Evolutionary conservation across 2,797 vertebrate genomes (phyloP), one percentile per base, ranked within the genome.

Genomic region (Sebastes matsubarae): DNA sequence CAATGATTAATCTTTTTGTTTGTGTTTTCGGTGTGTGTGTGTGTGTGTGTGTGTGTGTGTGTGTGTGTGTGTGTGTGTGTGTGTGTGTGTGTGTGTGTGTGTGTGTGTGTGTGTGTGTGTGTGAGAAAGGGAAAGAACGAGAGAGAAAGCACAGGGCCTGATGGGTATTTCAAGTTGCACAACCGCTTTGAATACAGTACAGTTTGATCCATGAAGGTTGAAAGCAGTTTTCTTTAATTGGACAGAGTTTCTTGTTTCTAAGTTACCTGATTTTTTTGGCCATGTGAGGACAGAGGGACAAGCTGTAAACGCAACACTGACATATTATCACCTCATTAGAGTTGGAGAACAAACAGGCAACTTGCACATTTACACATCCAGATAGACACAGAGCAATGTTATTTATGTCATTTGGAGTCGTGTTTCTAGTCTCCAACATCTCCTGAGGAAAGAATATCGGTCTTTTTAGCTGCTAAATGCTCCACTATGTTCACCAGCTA

Each of bases 1-100:
- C 76, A 73, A 20, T 81, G 82, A 91, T 87, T 89, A 81, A 91
- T 92, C 61, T 75, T 16, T n/a, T 18, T 68, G 70, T 84, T 36
- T 77, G 60, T 81, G 64, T 36, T 34, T 34, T 34, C 34, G 34
- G 0, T 86, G 61, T 64, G 69, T 52, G 7, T 66, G 76, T 71
- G 58, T 75, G 58, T 64, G 71, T 69, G 71, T 63, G 55, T 54
- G 55, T 84, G 55, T 70, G 65, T 58, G 12, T 68, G 74, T 75
- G 68, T 76, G 55, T 68, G 69, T 84, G 52, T 77, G 59, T 81
- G 59, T 84, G 57, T 68, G 61, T 59, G 9, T 34, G 34, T 34
- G 34, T 36, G 11, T 36, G 1, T 13, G 36, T 32, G 32, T 32
- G 32, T 32, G 32, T 34, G 32, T 67, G 70, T 85, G 34, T 79